These are phyloP conservation scores for Prosopocoilus inquinatus DNA, from an alignment of 2,888 invertebrate species.

Conservation along the genomic window DNA sequence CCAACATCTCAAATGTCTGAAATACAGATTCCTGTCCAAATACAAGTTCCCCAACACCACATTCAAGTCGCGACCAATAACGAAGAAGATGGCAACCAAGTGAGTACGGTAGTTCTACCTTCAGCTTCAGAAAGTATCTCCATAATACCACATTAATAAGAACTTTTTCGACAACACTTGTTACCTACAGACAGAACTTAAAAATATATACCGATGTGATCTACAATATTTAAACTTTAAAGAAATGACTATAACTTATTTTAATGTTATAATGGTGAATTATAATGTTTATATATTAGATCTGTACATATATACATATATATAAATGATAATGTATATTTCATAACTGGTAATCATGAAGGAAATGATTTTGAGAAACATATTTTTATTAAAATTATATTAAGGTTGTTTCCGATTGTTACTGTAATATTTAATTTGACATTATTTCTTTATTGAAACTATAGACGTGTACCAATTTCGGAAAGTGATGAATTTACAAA, in stretches of 20 bases:
- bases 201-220: conserved; percentile 1
- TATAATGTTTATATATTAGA: conserved; percentile 3
- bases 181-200: conserved; percentile 2
- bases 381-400: too few species aligned
- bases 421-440: too few species aligned
- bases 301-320: conserved; percentile 1
- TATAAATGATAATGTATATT: neutral
- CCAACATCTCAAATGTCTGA: conserved; percentile 51
- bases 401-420: too few species aligned
- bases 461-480: too few species aligned
- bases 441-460: too few species aligned
- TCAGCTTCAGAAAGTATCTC: conserved; percentile 50
- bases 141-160: conserved; percentile 30
- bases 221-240: neutral
- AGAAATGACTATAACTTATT: conserved; percentile 1
- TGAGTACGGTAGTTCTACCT: conserved; percentile 56
- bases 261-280: neutral
- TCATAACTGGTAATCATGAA: neutral
- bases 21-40: conserved; percentile 63
- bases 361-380: too few species aligned
- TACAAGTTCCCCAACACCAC: conserved; percentile 61
- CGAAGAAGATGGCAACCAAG: conserved; percentile 43
- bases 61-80: conserved; percentile 43
- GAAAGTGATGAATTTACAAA: too few species aligned
- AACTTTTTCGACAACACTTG: neutral